Conservation (phyloP, 1,140 invertebrate species). For the Holotrichia oblita region DNA sequence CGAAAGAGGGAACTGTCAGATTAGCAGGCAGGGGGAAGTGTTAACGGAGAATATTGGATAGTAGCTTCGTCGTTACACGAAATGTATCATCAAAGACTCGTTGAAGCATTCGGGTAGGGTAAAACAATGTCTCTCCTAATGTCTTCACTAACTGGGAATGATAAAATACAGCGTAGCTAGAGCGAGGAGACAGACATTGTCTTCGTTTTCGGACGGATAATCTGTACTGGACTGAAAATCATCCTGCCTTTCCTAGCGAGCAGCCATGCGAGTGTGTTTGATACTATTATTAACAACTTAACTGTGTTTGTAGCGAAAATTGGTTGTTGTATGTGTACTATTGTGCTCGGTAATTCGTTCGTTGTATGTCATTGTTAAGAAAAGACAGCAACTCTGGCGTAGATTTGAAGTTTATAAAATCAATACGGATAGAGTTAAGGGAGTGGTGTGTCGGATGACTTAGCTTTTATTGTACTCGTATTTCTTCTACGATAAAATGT, state of each 20-base stretch:
- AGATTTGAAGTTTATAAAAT: slow-evolving; percentile 6
- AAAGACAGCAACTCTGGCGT: background rate
- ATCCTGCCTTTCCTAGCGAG: slow-evolving; percentile 24
- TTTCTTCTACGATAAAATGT: too few species aligned
- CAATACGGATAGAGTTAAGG: background rate
- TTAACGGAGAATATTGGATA: background rate
- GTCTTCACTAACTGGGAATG: slow-evolving; percentile 45
- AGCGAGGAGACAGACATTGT: slow-evolving; percentile 44
- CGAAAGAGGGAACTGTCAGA: background rate
- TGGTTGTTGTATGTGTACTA: slow-evolving; percentile 32
- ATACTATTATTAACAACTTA: slow-evolving; percentile 31
- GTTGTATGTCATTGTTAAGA: slow-evolving; percentile 23
- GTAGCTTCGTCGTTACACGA: slow-evolving; percentile 28
- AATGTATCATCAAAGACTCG: slow-evolving; percentile 43
- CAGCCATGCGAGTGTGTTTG: slow-evolving; percentile 33
- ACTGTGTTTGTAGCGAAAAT: slow-evolving; percentile 30
- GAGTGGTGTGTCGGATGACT: too few species aligned
- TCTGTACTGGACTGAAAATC: slow-evolving; percentile 44
- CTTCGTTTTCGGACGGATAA: slow-evolving; percentile 45
- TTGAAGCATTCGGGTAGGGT: slow-evolving; percentile 43
- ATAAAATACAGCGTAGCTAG: slow-evolving; percentile 44
- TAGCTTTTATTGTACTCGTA: too few species aligned
- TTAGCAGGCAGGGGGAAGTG: background rate
- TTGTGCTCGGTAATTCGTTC: slow-evolving; percentile 11
- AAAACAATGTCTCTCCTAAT: slow-evolving; percentile 46